Conservation (phyloP, 2,113 vertebrate genomes). For the Gnathonemus echidnorhynchus region DNA sequence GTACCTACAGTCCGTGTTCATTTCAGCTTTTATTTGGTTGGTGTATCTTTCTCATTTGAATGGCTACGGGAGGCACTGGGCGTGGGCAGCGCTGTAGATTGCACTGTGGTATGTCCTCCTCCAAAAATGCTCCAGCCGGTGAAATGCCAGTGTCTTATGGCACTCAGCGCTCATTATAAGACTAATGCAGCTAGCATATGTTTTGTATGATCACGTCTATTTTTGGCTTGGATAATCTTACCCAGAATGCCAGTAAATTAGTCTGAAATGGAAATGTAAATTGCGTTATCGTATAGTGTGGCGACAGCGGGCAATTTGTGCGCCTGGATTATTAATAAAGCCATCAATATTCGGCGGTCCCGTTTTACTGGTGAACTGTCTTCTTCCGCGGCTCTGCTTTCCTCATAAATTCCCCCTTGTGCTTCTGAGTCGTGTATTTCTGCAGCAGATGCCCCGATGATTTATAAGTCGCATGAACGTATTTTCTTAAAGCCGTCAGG, state of each 20-base stretch:
- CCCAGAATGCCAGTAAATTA: not conserved
- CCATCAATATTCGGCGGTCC: not conserved
- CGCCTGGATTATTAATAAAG: not conserved
- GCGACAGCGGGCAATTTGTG: not conserved
- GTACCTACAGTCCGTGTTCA: not conserved
- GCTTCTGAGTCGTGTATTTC: not conserved
- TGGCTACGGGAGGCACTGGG: not conserved
- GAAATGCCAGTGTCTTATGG: not conserved
- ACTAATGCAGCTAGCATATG: not conserved
- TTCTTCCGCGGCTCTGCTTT: not conserved
- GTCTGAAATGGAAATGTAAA: slow-evolving; percentile 2
- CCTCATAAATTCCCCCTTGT: not conserved
- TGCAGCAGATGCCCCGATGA: not conserved
- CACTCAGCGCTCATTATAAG: not conserved
- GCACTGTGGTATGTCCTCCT: not conserved
- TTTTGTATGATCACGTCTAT: not conserved
- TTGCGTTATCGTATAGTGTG: not conserved
- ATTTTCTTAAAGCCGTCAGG: not conserved
- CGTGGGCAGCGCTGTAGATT: not conserved
- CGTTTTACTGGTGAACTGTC: not conserved
- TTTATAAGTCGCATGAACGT: not conserved
- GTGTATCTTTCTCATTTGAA: not conserved
- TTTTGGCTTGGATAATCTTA: not conserved
- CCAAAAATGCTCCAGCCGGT: not conserved
- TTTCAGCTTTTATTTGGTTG: not conserved